These are phyloP conservation scores for Aulostomus chinensis DNA, from an alignment of 2,797 vertebrate genomes.

Conservation along the genomic window DNA sequence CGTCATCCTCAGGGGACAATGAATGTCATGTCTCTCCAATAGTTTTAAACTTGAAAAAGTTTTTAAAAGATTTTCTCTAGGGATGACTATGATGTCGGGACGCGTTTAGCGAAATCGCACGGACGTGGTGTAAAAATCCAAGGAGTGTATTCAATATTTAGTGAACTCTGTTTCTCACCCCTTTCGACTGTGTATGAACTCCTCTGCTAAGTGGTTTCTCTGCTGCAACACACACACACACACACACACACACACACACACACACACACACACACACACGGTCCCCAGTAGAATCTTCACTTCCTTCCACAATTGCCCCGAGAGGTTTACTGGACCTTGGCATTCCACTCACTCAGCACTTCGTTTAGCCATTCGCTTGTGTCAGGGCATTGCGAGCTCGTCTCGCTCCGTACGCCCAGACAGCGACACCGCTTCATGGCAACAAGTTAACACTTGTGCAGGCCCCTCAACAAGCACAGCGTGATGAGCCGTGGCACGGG, in stretches of 20 bases:
- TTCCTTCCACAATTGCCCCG: constrained; percentile 43
- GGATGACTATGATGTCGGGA: no score
- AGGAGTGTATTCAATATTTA: no score
- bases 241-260: constrained; percentile 4
- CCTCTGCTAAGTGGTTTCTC: constrained; percentile 17
- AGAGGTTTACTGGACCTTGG: constrained; percentile 55
- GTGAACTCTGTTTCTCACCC: no score
- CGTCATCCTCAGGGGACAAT: no score
- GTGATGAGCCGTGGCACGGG: constrained; percentile 47
- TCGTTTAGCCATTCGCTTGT: constrained; percentile 43
- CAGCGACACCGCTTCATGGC: constrained; percentile 40
- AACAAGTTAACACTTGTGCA: constrained; percentile 60
- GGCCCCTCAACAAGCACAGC: constrained; percentile 21
- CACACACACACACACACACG: constrained; percentile 1
- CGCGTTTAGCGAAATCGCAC: no score
- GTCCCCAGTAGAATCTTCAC: constrained; percentile 30
- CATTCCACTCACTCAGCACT: constrained; percentile 66
- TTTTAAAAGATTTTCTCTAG: no score
- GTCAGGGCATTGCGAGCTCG: constrained; percentile 49
- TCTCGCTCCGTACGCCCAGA: constrained; percentile 33
- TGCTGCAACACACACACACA: no score
- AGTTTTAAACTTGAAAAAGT: no score
- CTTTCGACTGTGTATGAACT: no score
- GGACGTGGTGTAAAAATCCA: no score
- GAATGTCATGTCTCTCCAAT: no score